These are phyloP conservation scores for Muscina levida DNA, from an alignment of 2,888 invertebrate genomes.

Conservation along the genomic window DNA sequence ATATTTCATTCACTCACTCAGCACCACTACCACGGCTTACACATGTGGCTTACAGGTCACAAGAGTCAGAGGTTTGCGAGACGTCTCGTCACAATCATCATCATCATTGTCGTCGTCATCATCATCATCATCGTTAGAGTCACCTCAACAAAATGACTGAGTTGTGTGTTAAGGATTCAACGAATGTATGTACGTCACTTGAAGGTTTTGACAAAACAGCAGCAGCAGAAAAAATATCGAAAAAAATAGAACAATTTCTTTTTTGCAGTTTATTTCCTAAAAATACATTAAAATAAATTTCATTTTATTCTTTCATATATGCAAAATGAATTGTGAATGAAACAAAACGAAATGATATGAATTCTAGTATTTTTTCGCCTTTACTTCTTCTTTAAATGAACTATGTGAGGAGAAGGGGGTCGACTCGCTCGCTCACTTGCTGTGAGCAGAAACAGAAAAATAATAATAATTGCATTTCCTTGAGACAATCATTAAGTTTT, in stretches of 20 bases:
- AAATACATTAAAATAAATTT: conserved; percentile 64
- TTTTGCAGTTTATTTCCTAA: background rate
- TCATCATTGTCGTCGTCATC: too few species aligned
- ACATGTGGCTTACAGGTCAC: conserved; percentile 1
- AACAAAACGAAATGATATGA: conserved; percentile 3
- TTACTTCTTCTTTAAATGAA: too few species aligned
- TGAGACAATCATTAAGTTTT: conserved; percentile 68
- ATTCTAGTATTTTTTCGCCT: conserved; percentile 54
- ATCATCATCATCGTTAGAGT: too few species aligned
- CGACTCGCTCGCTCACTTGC: too few species aligned
- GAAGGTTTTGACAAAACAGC: background rate
- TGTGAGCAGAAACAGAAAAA: conserved; percentile 39
- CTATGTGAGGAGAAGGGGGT: too few species aligned
- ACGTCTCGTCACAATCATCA: conserved; percentile 60
- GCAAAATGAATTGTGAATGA: conserved; percentile 39
- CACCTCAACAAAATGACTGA: too few species aligned
- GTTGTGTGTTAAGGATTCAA: background rate
- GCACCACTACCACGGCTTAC: background rate
- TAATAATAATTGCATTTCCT: conserved; percentile 75
- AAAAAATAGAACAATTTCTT: background rate
- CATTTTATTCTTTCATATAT: conserved; percentile 53
- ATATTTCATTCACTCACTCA: conserved; percentile 37
- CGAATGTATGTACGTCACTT: conserved; percentile 48
- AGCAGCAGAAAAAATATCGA: too few species aligned
- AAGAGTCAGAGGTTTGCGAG: conserved; percentile 19